phyloP scores from a whole-genome alignment of 2,888 invertebrate genomes.

The Eilema griseolum region DNA sequence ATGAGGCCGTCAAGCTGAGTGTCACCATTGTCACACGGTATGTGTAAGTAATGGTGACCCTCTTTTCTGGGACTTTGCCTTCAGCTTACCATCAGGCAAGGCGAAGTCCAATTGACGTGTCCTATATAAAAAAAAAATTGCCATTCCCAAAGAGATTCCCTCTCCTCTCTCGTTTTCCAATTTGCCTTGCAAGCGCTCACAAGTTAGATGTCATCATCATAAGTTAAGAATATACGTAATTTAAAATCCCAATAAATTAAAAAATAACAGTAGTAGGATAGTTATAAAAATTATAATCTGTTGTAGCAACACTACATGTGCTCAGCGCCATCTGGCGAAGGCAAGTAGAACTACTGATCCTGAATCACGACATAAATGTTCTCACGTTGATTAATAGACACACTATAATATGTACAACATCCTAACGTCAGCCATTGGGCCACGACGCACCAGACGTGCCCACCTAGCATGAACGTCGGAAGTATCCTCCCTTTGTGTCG shows the following conservation, averaged over 20 bases:
- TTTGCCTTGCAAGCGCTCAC: not conserved
- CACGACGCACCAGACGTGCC: not conserved
- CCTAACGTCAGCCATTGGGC: not conserved
- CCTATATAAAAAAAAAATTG: no score
- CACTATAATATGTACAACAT: not conserved
- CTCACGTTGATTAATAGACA: not conserved
- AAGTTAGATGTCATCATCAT: not conserved
- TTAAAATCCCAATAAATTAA: not conserved
- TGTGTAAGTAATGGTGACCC: no score
- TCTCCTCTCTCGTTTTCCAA: no score
- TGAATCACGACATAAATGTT: not conserved
- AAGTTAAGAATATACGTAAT: not conserved
- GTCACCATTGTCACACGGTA: no score
- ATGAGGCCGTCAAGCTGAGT: no score
- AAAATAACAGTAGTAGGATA: not conserved
- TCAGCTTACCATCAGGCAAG: no score
- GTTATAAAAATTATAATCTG: no score
- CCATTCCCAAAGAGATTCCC: no score
- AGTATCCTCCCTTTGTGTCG: not conserved
- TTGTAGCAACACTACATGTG: not conserved
- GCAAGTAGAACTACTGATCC: not conserved
- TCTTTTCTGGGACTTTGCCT: no score
- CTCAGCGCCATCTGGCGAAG: not conserved
- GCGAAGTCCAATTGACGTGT: no score
- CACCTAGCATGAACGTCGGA: not conserved